Evolutionary conservation across 2,797 vertebrate genomes (phyloP), one percentile per base, ranked within the genome.

Genomic region (Enteromius thamalakanensis): DNA sequence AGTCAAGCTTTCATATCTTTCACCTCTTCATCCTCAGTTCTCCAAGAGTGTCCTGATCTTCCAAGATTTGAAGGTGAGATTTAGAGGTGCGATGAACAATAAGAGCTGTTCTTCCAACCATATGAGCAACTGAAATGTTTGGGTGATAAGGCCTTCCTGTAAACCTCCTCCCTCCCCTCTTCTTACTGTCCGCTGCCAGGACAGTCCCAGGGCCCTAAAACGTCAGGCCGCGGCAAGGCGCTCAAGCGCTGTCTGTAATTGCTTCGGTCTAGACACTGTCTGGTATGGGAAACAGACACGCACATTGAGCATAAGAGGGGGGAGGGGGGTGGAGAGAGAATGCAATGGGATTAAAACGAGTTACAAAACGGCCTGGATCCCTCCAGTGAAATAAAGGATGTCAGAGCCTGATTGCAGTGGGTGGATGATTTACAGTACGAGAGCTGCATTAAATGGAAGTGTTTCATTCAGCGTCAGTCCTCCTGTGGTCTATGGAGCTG

Each of bases 241-340:
- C 81, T 87, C 85, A 72, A 83, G 90, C 92, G 92, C 93, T 94
- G 93, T 93, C 94, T 94, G 94, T 96, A 96, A 96, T 96, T 95
- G 95, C 95, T 88, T 91, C 88, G 92, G 96, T 96, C 96, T 96
- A 97, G 96, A 96, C 96, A 94, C 91, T 96, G 96, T 96, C 96
- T 97, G 95, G 95, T 93, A 92, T 92, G 94, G 93, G 94, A 93
- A 87, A 88, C 87, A 88, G 87, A 88, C 85, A 83, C 55, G 69
- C 81, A 86, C 84, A 87, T 85, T 85, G 85, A 84, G 76, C 80
- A 69, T 76, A 75, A 69, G 49, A 67, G 75, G 85, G 70, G 58
- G 42, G 69, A 12, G 74, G 79, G 45, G 70, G 76, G 45, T 55
- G 55, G 26, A 71, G 77, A n/a, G 85, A 80, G 81, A 79, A 84